A percentile compares a stretch with the other conserved stretches of the same genome.
These are phyloP conservation scores for Austrofundulus limnaeus DNA, from an alignment of 2,113 vertebrate genomes.

Conservation along the genomic window DNA sequence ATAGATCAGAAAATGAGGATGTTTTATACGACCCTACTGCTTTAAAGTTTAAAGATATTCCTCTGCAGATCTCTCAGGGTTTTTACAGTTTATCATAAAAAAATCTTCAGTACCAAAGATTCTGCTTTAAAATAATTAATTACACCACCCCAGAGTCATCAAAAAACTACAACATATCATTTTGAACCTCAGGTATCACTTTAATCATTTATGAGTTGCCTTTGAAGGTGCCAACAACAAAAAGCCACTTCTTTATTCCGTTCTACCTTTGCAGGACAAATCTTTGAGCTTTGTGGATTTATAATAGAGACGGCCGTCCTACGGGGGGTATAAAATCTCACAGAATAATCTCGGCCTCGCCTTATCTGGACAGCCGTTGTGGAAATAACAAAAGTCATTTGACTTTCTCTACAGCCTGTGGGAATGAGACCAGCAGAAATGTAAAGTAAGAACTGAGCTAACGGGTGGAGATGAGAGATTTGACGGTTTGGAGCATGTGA, in stretches of 20 bases:
- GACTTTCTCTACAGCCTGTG: slow-evolving; percentile 23
- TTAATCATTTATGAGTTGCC: slow-evolving; percentile 18
- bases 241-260: slow-evolving; percentile 19
- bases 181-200: slow-evolving; percentile 6
- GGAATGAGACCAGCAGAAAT: neutral
- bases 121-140: no score
- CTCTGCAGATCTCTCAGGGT: no score
- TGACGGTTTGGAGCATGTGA: slow-evolving; percentile 8
- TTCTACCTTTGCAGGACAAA: slow-evolving; percentile 25
- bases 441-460: slow-evolving; percentile 19
- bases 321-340: slow-evolving; percentile 28
- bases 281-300: slow-evolving; percentile 14
- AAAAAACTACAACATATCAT: neutral
- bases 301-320: slow-evolving; percentile 14
- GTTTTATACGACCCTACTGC: neutral
- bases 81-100: no score
- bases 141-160: neutral
- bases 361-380: slow-evolving; percentile 41
- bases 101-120: no score
- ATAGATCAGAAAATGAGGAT: neutral
- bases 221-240: neutral
- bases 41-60: neutral
- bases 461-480: slow-evolving; percentile 27
- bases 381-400: slow-evolving; percentile 16
- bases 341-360: slow-evolving; percentile 36